Base-by-base conservation (phyloP, 2,797 vertebrate genomes). In the Rhinella marina region DNA sequence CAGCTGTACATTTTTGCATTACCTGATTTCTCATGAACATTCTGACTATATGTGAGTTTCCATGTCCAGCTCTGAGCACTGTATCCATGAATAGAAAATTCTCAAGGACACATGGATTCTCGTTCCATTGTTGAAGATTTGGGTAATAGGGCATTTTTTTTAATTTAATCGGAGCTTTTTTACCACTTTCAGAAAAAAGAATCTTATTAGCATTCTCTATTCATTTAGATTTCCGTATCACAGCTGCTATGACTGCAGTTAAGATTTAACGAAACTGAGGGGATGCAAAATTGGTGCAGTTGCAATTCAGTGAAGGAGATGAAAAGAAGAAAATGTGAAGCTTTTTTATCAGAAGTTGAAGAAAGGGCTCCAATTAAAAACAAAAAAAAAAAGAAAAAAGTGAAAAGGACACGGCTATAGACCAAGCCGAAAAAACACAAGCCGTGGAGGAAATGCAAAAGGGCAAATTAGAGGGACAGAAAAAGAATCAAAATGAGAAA, bases 161-260 rank as follows among this genome's bases (percentile, higher is more conserved):
- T 66, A 90, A 68, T 91, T 90, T 52, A 90, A 88, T 89, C 90
- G 87, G 85, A 92, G 84, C 72, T 90, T 92, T 56, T 93, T 91
- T 90, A 91, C 85, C 90, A 82, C 87, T 89, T 88, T 86, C 57
- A 90, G n/a, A 88, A 88, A 88, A 85, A 85, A 57, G 57, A 12
- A 1, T 89, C 87, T 91, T 88, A 94, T 94, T 93, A 95, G 93
- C 93, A 93, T 94, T 94, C 93, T 91, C 92, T 91, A 94, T 94
- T 93, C 92, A 93, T 91, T 91, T 92, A 85, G 90, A 91, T 87
- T 93, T 92, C 91, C 81, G 89, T 88, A 92, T 90, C 93, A 93
- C 92, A 94, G 94, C 93, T 93, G 92, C 93, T 93, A 82, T 87
- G 87, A 94, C 91, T 94, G 92, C 92, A 93, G 92, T 91, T 91